phyloP scores from a whole-genome alignment of 2,888 invertebrate genomes.

The Chalcis sispes region DNA sequence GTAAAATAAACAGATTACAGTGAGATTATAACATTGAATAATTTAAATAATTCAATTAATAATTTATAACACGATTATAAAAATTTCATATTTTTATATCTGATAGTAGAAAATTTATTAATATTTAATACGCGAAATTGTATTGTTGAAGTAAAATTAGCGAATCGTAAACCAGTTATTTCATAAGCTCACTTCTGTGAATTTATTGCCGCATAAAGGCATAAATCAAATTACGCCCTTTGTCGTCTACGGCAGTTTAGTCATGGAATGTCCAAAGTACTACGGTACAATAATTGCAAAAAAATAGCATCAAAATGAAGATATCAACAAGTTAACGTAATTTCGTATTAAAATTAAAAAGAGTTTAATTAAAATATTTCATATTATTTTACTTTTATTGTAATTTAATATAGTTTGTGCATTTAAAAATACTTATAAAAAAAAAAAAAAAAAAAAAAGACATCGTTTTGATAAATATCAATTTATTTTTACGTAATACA shows the following conservation, averaged over 20 bases:
- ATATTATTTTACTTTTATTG: not conserved
- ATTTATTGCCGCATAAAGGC: constrained; percentile 44
- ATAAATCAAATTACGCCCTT: constrained; percentile 54
- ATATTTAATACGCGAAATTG: constrained; percentile 13
- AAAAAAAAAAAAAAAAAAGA: too few species aligned
- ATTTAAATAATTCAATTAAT: too few species aligned
- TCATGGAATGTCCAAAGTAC: constrained; percentile 45
- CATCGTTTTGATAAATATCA: too few species aligned
- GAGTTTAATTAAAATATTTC: not conserved
- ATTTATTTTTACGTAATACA: too few species aligned
- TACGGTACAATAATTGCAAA: constrained; percentile 37
- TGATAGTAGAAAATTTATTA: too few species aligned
- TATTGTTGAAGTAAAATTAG: constrained; percentile 50
- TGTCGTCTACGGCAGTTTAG: constrained; percentile 47
- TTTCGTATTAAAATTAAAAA: constrained; percentile 5
- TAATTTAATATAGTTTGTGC: not conserved
- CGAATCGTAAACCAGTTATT: constrained; percentile 49
- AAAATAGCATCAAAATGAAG: constrained; percentile 30
- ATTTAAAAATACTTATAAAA: not conserved
- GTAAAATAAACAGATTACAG: too few species aligned
- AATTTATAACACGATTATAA: too few species aligned
- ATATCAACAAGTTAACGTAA: constrained; percentile 28
- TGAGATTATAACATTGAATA: too few species aligned
- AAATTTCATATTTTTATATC: too few species aligned
- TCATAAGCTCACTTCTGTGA: constrained; percentile 44